Evolutionary conservation across 1,140 invertebrate genomes (phyloP), one percentile per base, ranked within the genome.

Genomic region (Micrasema minimum): DNA sequence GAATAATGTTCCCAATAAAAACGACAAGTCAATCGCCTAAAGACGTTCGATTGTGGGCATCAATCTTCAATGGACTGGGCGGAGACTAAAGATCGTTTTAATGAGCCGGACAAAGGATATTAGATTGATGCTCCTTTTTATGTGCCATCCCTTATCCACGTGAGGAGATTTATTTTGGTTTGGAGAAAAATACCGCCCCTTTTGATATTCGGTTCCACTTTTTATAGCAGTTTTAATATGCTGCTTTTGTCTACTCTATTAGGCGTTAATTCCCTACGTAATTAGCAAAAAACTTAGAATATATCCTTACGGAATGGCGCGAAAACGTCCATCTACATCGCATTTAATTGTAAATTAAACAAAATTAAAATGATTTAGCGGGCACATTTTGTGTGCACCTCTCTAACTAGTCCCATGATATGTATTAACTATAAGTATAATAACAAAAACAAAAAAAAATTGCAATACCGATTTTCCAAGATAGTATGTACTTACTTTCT

Each of bases 41-140:
- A 66, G 69, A 74, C 71, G 72, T 74, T 48, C 72, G 26, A 48
- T 35, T 16, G 23, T 48, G 64, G 5, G 59, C 62, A 74, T 71
- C 69, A 74, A 74, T 74, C 72, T 71, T 74, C 67, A 37, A 50
- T 45, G 18, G 41, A 22, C 37, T 61, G 67, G 55, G 48, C 20
- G 43, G 38, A 12, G 43, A 65, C 35, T 37, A 38, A 66, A 38
- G 51, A 66, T 22, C 37, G 57, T 62, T 62, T 62, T 62, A 62
- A 62, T 62, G 57, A 62, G 57, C 37, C 37, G 20, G 20, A 23
- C 37, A 38, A 61, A 37, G 57, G 37, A 23, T 22, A 18, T 43
- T 65, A 64, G 71, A 72, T 72, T 72, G 71, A 72, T 72, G 71
- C 23, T 23, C 6, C 35, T 61, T 72, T 68, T 72, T 72, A 66